Evolutionary conservation across 2,797 vertebrate species (phyloP), one percentile per base, ranked within the genome.

Genomic region (Phyllotis vaccarum): DNA sequence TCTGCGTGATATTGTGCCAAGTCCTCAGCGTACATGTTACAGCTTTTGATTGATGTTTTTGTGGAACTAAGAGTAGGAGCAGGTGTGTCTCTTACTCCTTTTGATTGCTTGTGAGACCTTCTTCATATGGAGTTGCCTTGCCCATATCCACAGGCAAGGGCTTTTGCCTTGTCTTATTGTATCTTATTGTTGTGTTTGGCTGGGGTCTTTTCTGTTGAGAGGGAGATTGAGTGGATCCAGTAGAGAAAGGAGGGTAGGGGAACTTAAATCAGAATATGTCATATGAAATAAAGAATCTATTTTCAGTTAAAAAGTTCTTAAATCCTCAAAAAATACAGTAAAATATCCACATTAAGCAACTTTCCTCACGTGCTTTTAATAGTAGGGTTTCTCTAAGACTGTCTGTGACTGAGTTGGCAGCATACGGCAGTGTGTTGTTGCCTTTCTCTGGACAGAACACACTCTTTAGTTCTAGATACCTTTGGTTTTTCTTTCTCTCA

Each of bases 261-360:
- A 83, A 64, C 0, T 64, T 17, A 6, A 7, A 5, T 46, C 10
- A 46, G 58, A 1, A 21, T 46, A 29, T 64, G 46, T 64, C 21
- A 6, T 83, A 64, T 3, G 17, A 64, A 43, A 34, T n/a, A 37
- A 21, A 34, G 10, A 62, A 62, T 62, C 24, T 82, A 43, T 62
- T 43, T 82, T 82, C 80, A 37, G 27, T 27, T 3, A 40, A 81
- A 75, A 97, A 97, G 34, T 60, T 91, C 54, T 98, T 95, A 96
- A 95, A 97, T 68, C 21, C 60, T 93, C 24, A 92, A 81, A 91
- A 91, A 31, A 54, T 62, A 8, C 29, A 91, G 31, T 74, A 74
- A 95, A 64, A 54, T 96, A 90, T 97, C 70, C 91, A 95, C 66
- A 97, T 96, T 97, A 97, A 97, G 86, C 88, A 68, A 96, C 56